Conservation (phyloP, 2,113 vertebrate species). For the Polypterus senegalus region DNA sequence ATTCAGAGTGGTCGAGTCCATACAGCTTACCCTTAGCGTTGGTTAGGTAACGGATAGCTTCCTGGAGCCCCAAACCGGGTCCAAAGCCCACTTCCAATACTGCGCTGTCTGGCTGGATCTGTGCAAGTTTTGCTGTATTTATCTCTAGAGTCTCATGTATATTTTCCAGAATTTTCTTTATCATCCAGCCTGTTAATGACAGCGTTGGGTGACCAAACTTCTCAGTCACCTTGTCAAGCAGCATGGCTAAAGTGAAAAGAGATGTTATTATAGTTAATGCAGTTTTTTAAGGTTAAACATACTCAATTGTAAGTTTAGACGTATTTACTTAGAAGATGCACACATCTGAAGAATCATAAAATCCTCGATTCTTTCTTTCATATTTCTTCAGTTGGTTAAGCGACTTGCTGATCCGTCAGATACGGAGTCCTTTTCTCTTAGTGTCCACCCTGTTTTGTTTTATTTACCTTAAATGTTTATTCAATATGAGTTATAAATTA, state of each 20-base stretch:
- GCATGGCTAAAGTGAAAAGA: constrained; percentile 23
- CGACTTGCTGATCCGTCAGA: no score
- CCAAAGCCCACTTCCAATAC: constrained; percentile 50
- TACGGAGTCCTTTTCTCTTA: no score
- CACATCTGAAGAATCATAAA: no score
- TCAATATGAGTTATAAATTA: no score
- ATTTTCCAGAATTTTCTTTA: constrained; percentile 24
- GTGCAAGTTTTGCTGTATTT: constrained; percentile 33
- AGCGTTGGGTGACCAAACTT: constrained; percentile 37
- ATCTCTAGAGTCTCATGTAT: constrained; percentile 35
- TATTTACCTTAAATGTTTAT: no score
- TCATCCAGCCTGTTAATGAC: constrained; percentile 38
- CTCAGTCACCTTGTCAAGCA: constrained; percentile 23
- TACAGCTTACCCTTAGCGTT: constrained; percentile 31
- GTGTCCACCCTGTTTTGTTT: no score
- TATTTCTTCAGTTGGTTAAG: no score
- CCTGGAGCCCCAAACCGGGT: constrained; percentile 36
- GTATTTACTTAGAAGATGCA: no score
- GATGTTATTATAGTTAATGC: no score
- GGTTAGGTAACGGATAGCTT: constrained; percentile 32
- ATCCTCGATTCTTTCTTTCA: no score
- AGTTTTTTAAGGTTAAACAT: no score
- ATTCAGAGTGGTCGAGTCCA: constrained; percentile 47
- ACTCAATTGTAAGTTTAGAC: no score
- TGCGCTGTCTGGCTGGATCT: constrained; percentile 33